phyloP scores from a whole-genome alignment of 2,797 vertebrate genomes.

The Pteronotus mesoamericanus region DNA sequence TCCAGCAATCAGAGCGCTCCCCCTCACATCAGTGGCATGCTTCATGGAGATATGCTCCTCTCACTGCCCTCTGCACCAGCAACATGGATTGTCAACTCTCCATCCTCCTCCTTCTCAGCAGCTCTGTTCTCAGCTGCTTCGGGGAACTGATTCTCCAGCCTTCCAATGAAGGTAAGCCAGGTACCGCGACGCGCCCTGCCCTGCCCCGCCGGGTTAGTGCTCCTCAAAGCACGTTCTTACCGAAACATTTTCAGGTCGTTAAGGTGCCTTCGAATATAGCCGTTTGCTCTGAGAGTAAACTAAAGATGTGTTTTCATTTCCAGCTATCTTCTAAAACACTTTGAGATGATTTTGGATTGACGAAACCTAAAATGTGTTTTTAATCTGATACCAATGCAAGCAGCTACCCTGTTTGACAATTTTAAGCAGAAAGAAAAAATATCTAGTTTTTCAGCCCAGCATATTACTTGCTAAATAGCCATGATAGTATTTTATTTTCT shows the following conservation, averaged over 20 bases:
- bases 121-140: conserved; percentile 79
- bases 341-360: neutral
- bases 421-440: conserved; percentile 36
- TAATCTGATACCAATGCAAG: conserved; percentile 47
- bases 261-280: neutral
- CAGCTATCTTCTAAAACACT: neutral
- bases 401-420: conserved; percentile 47
- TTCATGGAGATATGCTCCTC: conserved; percentile 94
- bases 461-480: conserved; percentile 59
- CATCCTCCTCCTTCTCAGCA: conserved; percentile 84
- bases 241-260: neutral
- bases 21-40: conserved; percentile 90
- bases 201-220: neutral
- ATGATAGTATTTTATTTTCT: conserved; percentile 48
- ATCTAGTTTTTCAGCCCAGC: neutral
- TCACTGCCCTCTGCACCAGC: conserved; percentile 88
- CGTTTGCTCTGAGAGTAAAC: neutral
- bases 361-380: conserved; percentile 52
- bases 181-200: neutral
- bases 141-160: conserved; percentile 85
- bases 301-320: neutral
- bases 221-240: neutral
- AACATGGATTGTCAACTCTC: conserved; percentile 91
- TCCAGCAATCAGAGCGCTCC: conserved; percentile 80
- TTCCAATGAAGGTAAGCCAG: conserved; percentile 93